Base-by-base conservation (phyloP, 1,140 invertebrate genomes). In the Drosophila lowei region DNA sequence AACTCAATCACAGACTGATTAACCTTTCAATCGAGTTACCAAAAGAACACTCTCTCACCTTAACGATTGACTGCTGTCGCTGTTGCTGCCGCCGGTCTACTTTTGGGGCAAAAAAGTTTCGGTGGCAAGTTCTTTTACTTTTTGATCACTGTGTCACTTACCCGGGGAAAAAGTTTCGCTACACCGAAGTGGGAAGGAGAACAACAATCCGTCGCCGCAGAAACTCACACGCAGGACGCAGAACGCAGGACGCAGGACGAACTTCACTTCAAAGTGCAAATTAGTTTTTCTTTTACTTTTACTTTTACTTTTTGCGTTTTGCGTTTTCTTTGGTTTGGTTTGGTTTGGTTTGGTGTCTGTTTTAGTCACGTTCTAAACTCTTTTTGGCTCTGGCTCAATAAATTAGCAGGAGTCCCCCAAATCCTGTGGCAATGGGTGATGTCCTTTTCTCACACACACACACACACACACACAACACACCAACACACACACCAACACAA, bases 401-500 rank as follows among this genome's bases (percentile, higher is more conserved):
- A 81, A 86, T 85, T 86, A 86, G 75, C 67, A 48, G 62, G 52
- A 49, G 41, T 50, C 47, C 64, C 41, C 41, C 60, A 72, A 80
- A 66, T 74, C 64, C 73, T 58, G 50, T 80, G 77, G 62, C 77
- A 79, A 72, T 73, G 56, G 64, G 60, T 85, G 80, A 34, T 38
- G 18, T 28, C 34, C 43, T 49, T 52, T 62, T 53, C 48, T 16
- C 68, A 62, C 48, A 61, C 60, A 57, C 73, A 43, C 38, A 76
- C 49, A 60, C 41, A 57, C 2, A 46, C 34, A 44, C 44, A 63
- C 61, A 25, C 68, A 62, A n/a, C 48, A 61, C 60, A 57, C 73
- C n/a, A n/a, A 42, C 42, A 76, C 48, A 60, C 38, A 57, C 2
- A 46, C 25, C 42, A 42, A 63, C 65, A 25, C 23, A 25, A 0